Conservation (phyloP, 2,113 vertebrate genomes). For the Brienomyrus brachyistius region DNA sequence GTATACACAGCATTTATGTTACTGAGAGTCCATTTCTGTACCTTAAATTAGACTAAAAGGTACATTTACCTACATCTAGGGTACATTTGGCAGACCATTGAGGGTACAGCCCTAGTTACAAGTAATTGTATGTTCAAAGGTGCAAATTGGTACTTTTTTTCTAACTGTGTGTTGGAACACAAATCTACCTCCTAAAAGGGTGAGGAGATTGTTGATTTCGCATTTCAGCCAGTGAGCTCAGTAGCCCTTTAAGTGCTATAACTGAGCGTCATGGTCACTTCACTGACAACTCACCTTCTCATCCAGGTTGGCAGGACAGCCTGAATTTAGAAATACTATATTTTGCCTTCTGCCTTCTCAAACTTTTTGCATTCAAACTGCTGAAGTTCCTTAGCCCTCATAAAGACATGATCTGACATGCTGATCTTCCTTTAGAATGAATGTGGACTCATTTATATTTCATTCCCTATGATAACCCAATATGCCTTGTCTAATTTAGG, state of each 20-base stretch:
- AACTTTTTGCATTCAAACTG: background rate
- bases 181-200: background rate
- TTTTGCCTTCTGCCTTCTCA: background rate
- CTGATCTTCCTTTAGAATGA: background rate
- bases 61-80: background rate
- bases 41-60: background rate
- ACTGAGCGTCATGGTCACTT: background rate
- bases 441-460: background rate
- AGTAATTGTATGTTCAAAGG: background rate
- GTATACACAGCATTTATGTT: background rate
- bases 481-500: background rate
- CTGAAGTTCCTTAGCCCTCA: background rate
- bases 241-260: background rate
- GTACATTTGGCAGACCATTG: background rate
- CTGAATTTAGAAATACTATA: background rate
- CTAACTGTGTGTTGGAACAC: background rate
- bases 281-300: background rate
- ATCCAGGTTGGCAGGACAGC: background rate
- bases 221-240: background rate
- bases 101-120: background rate
- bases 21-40: background rate
- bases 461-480: background rate
- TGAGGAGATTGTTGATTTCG: background rate
- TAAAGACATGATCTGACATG: background rate
- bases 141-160: background rate